These are phyloP conservation scores for Nezara viridula DNA, from an alignment of 2,888 invertebrate species.

Conservation along the genomic window DNA sequence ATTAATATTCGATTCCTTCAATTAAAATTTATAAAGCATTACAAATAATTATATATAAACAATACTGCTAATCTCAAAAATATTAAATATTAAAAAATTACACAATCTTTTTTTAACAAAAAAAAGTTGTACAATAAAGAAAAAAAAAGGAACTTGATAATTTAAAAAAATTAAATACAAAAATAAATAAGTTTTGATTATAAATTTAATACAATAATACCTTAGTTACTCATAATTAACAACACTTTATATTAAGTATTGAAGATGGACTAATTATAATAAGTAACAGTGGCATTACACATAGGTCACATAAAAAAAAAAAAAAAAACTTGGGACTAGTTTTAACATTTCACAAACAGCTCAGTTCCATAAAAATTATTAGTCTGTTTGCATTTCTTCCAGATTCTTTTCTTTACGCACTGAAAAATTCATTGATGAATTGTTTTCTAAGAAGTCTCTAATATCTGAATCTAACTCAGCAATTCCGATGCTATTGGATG, in stretches of 20 bases:
- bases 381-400: conserved; percentile 27
- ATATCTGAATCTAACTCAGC: conserved; percentile 78
- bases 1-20: background rate
- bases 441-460: conserved; percentile 79
- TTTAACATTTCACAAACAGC: background rate
- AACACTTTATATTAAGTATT: conserved; percentile 10
- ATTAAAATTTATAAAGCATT: background rate
- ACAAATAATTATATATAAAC: background rate
- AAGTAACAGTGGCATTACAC: conserved; percentile 28
- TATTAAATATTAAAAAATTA: background rate
- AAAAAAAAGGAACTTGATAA: conserved; percentile 28
- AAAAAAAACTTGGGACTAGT: conserved; percentile 8
- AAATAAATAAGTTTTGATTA: conserved; percentile 51
- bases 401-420: background rate
- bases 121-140: background rate
- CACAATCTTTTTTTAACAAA: background rate
- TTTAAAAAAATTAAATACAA: conserved; percentile 30
- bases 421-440: conserved; percentile 70
- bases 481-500: conserved; percentile 68
- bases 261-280: background rate
- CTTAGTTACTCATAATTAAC: conserved; percentile 27
- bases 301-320: conserved; percentile 34
- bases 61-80: conserved; percentile 31
- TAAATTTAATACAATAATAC: conserved; percentile 37
- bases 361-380: background rate